Evolutionary conservation across 2,113 vertebrate species (phyloP), one percentile per base, ranked within the genome.

Genomic region (Vireo altiloquus): DNA sequence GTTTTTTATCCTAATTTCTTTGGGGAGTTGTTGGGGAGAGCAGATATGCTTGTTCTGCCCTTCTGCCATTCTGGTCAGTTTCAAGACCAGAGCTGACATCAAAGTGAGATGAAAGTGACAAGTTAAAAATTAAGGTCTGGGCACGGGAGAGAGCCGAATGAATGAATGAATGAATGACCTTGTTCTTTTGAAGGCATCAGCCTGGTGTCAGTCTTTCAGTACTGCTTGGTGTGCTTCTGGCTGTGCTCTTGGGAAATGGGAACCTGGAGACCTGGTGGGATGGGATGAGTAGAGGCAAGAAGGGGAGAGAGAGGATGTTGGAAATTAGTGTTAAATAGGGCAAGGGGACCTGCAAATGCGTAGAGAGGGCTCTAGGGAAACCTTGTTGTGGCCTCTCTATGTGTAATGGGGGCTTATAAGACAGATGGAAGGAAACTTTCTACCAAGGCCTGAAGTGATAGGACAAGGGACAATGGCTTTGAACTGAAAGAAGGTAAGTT

Each of bases 211-310:
- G 31, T 1, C 0, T 57, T 81, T 11, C 11, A 4, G 46, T 49
- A 21, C 20, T 10, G 37, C 10, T 33, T 57, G 23, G 19, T 7
- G 3, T 23, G 33, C 53, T 72, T n/a, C 42, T 15, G 13, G 44
- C 27, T 42, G 17, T 0, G 0, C 22, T 47, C 2, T 22, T 80
- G 61, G 54, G 50, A 70, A 37, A 4, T 2, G 19, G 46, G 12
- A 65, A 39, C 39, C 14, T 57, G 60, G 63, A 81, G 63, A 8
- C 33, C 14, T 2, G 30, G 33, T 60, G 22, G 19, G 33, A 22
- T 61, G 60, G 20, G 33, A 42, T 57, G 59, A 63, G 27, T 40
- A 64, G 61, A 60, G n/a, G 4, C 25, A 42, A 44, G 44, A 52
- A 63, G 14, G 35, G 21, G 13, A 35, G 65, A 22, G 27, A 42